phyloP scores from a whole-genome alignment of 2,797 vertebrate species.

The Oceanodroma leucorhoa region DNA sequence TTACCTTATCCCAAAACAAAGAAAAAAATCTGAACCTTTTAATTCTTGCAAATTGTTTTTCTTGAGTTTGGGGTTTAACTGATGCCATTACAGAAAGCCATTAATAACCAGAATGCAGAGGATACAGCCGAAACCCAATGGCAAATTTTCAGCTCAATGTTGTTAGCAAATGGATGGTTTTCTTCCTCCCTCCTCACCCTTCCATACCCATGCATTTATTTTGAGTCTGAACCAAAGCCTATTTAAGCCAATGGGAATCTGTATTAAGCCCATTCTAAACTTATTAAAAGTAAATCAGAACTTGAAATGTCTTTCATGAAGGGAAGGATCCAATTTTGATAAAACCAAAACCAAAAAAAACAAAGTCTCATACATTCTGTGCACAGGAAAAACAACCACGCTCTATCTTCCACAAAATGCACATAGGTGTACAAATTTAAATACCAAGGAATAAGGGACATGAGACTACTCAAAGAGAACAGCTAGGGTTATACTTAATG shows the following conservation, averaged over 20 bases:
- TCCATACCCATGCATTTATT: background rate
- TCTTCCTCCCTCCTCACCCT: background rate
- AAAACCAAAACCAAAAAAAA: too few species aligned
- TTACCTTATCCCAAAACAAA: background rate
- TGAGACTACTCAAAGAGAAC: background rate
- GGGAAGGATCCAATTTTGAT: background rate
- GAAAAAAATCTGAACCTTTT: background rate
- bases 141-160: background rate
- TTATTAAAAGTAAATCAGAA: background rate
- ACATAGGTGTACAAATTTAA: background rate
- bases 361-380: background rate
- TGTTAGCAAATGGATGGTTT: background rate
- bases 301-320: background rate
- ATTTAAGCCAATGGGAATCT: background rate
- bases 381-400: background rate
- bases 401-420: background rate
- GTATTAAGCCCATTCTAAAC: constrained; percentile 4
- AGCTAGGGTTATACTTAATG: background rate
- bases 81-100: background rate
- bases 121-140: background rate
- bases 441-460: background rate
- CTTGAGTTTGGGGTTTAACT: background rate
- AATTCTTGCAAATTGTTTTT: background rate
- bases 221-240: background rate
- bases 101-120: background rate